phyloP scores from a whole-genome alignment of 2,888 invertebrate genomes.

The Oligia latruncula region DNA sequence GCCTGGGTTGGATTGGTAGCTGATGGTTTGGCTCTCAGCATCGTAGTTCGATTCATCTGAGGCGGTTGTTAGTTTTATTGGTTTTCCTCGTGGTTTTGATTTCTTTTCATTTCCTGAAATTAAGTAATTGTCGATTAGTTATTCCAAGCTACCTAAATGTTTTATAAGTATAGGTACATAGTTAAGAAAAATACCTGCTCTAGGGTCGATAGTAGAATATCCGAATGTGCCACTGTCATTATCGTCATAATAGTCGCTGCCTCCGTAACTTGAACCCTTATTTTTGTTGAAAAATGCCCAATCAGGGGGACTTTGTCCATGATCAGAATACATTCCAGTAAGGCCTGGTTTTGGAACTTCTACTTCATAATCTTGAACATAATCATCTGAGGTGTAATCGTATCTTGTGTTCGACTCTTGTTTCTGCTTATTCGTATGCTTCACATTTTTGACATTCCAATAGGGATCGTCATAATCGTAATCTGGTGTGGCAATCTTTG shows the following conservation, averaged over 20 bases:
- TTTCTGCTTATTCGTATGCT: slow-evolving; percentile 69
- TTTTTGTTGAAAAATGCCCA: slow-evolving; percentile 67
- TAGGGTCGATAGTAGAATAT: slow-evolving; percentile 83
- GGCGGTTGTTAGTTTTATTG: slow-evolving; percentile 71
- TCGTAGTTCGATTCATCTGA: slow-evolving; percentile 70
- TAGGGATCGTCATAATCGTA: slow-evolving; percentile 82
- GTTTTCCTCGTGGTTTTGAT: slow-evolving; percentile 64
- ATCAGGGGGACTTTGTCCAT: slow-evolving; percentile 69
- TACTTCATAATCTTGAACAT: slow-evolving; percentile 77
- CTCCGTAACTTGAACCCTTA: slow-evolving; percentile 71
- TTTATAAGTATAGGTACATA: neutral
- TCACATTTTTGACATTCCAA: slow-evolving; percentile 83
- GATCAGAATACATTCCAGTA: slow-evolving; percentile 83
- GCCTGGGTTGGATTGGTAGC: slow-evolving; percentile 82
- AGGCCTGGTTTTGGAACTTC: slow-evolving; percentile 85
- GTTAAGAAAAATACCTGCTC: slow-evolving; percentile 73
- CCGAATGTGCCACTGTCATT: slow-evolving; percentile 73
- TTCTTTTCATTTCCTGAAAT: slow-evolving; percentile 44
- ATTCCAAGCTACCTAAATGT: neutral
- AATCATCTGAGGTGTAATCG: slow-evolving; percentile 74
- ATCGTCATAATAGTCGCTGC: slow-evolving; percentile 74
- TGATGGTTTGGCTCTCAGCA: slow-evolving; percentile 79
- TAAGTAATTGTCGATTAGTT: neutral
- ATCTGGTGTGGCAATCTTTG: slow-evolving; percentile 74
- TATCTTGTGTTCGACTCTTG: slow-evolving; percentile 66